phyloP scores from a whole-genome alignment of 2,113 vertebrate species.

The Rhipidura dahli region DNA sequence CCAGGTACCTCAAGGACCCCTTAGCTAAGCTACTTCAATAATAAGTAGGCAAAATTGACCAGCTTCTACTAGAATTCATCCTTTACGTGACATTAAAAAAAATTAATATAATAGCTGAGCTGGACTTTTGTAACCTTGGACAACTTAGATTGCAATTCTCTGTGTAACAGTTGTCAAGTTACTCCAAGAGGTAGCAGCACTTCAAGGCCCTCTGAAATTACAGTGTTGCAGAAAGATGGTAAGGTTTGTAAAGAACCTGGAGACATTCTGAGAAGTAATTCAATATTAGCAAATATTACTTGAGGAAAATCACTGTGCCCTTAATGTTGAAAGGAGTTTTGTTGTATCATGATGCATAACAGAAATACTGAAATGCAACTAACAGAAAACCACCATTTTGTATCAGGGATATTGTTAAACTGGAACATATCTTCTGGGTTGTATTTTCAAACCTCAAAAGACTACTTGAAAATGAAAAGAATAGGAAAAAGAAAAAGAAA shows the following conservation, averaged over 20 bases:
- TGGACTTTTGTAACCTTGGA: slow-evolving; percentile 38
- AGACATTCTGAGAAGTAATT: neutral
- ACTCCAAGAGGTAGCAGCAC: slow-evolving; percentile 8
- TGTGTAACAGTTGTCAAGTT: neutral
- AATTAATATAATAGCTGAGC: neutral
- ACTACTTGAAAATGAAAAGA: neutral
- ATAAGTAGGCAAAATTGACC: slow-evolving; percentile 45
- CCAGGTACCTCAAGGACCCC: slow-evolving; percentile 43
- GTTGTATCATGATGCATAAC: neutral
- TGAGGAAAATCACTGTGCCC: neutral
- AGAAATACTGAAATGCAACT: neutral
- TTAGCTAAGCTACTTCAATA: slow-evolving; percentile 40
- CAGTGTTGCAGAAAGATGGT: neutral
- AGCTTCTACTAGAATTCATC: slow-evolving; percentile 3
- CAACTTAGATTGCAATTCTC: neutral
- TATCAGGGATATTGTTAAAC: neutral
- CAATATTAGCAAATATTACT: neutral
- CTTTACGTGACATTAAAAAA: neutral
- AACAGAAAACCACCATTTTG: neutral
- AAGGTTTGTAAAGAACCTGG: neutral
- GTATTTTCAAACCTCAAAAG: neutral
- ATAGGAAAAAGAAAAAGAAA: neutral
- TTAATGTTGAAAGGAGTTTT: neutral
- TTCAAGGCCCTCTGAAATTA: slow-evolving; percentile 18
- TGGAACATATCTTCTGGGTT: neutral